Evolutionary conservation across 2,888 invertebrate genomes (phyloP).

Genomic region (Lobophora halterata): DNA sequence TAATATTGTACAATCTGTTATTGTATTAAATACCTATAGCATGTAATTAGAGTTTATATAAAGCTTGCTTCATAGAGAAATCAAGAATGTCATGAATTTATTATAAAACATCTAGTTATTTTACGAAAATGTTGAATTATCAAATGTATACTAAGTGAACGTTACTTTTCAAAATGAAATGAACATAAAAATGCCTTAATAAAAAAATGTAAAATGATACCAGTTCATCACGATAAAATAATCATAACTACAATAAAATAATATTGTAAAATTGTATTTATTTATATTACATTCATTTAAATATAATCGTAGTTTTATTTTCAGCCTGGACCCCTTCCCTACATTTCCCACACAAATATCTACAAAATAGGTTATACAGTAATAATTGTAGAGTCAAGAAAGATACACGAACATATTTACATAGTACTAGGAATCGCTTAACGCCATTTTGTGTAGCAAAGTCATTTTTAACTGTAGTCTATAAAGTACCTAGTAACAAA

Average conservation of each 20-base stretch:
- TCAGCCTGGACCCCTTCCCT: slow-evolving; percentile 18
- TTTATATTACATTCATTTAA: slow-evolving; percentile 71
- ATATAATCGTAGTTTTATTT: slow-evolving; percentile 44
- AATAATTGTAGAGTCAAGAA: neutral
- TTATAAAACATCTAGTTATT: slow-evolving; percentile 8
- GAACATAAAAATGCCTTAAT: slow-evolving; percentile 46
- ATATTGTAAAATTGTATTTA: slow-evolving; percentile 80
- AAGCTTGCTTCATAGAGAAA: slow-evolving; percentile 23
- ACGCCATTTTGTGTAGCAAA: no score
- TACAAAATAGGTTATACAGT: slow-evolving; percentile 8
- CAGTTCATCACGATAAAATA: slow-evolving; percentile 29
- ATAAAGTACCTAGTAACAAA: no score
- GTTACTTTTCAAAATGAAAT: no score
- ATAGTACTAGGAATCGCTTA: no score
- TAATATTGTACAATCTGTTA: slow-evolving; percentile 21
- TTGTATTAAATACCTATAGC: slow-evolving; percentile 10
- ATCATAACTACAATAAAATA: slow-evolving; percentile 49
- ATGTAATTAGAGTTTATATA: slow-evolving; percentile 6
- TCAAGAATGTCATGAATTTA: slow-evolving; percentile 19
- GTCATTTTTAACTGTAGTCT: no score
- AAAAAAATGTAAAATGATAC: slow-evolving; percentile 43
- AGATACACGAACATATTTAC: neutral
- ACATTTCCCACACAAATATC: neutral
- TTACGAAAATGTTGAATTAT: slow-evolving; percentile 7
- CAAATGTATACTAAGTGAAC: slow-evolving; percentile 6